A percentile compares a stretch with the other conserved stretches of the same genome.
These are phyloP conservation scores for Cephus rjabovi DNA, from an alignment of 2,888 invertebrate species.

Conservation along the genomic window DNA sequence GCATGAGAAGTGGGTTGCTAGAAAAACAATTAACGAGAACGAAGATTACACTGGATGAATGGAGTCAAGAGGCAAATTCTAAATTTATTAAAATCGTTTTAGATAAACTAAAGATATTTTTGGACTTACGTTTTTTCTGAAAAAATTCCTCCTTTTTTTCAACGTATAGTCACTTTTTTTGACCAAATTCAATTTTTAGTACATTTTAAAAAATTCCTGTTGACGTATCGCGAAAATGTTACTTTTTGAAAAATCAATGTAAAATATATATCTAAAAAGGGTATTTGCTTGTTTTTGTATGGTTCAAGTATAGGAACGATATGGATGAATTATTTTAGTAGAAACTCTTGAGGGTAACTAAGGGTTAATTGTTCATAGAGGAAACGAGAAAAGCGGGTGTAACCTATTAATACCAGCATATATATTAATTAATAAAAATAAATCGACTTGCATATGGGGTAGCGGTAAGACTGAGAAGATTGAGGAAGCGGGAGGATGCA, in stretches of 20 bases:
- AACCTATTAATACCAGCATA: constrained; percentile 48
- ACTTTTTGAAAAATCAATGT: background rate
- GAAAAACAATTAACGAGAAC: background rate
- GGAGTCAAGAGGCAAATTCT: background rate
- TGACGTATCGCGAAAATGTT: background rate
- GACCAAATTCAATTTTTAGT: too few species aligned
- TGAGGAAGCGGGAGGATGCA: constrained; percentile 28
- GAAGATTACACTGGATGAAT: background rate
- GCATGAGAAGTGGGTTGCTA: background rate
- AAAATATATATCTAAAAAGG: background rate
- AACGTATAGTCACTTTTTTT: too few species aligned
- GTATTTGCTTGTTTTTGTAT: background rate
- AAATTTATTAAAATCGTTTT: background rate
- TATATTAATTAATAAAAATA: constrained; percentile 56
- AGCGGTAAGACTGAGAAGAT: background rate
- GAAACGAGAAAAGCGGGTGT: constrained; percentile 7
- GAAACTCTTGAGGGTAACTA: background rate
- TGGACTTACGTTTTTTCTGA: background rate
- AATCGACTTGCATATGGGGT: constrained; percentile 35
- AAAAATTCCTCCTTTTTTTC: background rate
- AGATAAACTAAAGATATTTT: background rate
- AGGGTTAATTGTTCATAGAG: constrained; percentile 7
- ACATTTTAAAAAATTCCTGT: too few species aligned
- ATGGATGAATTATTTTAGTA: background rate
- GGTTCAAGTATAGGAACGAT: background rate